Evolutionary conservation across 2,797 vertebrate species (phyloP).

Genomic region (Chelidonichthys spinosus): DNA sequence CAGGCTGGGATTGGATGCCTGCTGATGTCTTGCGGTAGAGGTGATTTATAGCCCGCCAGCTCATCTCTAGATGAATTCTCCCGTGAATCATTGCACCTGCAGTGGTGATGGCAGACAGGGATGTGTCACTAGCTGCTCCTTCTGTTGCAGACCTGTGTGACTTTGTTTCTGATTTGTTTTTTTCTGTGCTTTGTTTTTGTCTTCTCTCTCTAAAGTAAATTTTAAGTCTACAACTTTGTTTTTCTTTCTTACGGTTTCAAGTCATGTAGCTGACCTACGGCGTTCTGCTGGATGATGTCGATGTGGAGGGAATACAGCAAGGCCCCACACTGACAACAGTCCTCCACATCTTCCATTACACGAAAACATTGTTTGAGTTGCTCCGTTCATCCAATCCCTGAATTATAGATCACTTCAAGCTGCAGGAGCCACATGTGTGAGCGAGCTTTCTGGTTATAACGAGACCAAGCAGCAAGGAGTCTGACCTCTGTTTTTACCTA

Average conservation of each 20-base stretch:
- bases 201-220: constrained; percentile 11
- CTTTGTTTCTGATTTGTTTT: constrained; percentile 45
- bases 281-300: not conserved
- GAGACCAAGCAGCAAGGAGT: not conserved
- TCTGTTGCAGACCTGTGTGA: constrained; percentile 47
- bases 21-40: constrained; percentile 63
- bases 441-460: not conserved
- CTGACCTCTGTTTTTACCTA: constrained; percentile 1
- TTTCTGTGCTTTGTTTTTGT: not conserved
- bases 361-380: constrained; percentile 3
- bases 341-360: constrained; percentile 5
- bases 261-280: not conserved
- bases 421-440: constrained; percentile 1
- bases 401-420: constrained; percentile 24
- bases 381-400: not conserved
- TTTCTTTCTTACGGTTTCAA: not conserved
- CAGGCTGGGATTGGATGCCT: constrained; percentile 44
- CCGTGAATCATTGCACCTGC: constrained; percentile 81
- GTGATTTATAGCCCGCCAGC: constrained; percentile 77
- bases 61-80: constrained; percentile 76
- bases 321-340: not conserved
- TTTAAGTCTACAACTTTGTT: not conserved
- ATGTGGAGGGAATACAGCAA: constrained; percentile 2
- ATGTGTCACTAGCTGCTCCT: constrained; percentile 57
- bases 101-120: constrained; percentile 63